phyloP scores from a whole-genome alignment of 2,113 vertebrate species.

The Phalacrocorax carbo region DNA sequence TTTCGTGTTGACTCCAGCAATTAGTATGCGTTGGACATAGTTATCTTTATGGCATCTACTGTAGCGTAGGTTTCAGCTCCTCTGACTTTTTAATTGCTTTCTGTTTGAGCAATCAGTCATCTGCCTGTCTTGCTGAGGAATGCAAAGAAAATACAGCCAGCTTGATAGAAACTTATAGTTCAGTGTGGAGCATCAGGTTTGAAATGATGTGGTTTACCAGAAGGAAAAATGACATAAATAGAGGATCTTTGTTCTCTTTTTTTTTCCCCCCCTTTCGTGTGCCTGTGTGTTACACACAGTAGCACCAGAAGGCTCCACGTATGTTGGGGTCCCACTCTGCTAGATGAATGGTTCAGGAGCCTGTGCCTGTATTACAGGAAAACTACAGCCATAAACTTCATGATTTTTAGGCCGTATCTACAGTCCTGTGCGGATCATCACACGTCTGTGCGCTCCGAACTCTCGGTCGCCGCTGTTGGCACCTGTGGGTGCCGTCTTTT shows the following conservation, averaged over 20 bases:
- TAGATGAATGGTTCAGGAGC: not conserved
- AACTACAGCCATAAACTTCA: not conserved
- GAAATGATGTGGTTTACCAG: not conserved
- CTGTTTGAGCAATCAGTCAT: slow-evolving; percentile 41
- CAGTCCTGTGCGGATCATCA: not conserved
- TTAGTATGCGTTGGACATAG: slow-evolving; percentile 19
- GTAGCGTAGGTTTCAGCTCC: slow-evolving; percentile 7
- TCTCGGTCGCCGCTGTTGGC: not conserved
- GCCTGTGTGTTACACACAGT: not conserved
- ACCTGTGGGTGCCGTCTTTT: not conserved
- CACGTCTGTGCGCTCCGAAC: not conserved
- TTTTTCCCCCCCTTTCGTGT: rapidly evolving
- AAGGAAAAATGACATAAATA: not conserved
- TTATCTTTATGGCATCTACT: slow-evolving; percentile 41
- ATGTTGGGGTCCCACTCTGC: not conserved
- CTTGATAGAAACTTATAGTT: not conserved
- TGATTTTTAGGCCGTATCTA: not conserved
- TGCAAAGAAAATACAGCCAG: not conserved
- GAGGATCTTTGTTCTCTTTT: not conserved
- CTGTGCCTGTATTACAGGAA: not conserved
- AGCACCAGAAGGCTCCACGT: not conserved
- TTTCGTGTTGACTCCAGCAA: slow-evolving; percentile 25
- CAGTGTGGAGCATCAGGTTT: not conserved
- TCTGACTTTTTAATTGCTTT: slow-evolving; percentile 46
- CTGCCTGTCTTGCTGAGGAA: not conserved